A percentile compares a stretch with the other conserved stretches of the same genome.
Conservation (phyloP, 2,888 invertebrate species). For the Nephrotoma guestfalica region DNA sequence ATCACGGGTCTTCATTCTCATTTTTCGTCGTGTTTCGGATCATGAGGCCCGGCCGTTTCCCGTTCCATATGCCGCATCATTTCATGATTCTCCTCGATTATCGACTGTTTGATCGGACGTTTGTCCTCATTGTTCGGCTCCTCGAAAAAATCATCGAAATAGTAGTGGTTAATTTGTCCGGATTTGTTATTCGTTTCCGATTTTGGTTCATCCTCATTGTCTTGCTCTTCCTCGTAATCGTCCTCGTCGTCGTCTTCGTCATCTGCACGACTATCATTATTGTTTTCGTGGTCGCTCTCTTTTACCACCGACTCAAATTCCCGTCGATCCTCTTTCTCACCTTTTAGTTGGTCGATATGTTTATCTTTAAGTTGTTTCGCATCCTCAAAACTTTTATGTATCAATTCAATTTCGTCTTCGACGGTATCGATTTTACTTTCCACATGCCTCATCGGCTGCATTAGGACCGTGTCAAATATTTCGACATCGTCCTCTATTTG, state of each 20-base stretch:
- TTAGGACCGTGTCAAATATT: background rate
- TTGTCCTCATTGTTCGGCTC: background rate
- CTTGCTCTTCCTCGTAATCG: constrained; percentile 8
- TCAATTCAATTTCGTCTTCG: background rate
- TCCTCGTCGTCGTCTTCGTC: constrained; percentile 17
- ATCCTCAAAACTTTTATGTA: background rate
- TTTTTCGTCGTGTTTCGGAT: background rate
- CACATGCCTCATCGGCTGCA: background rate
- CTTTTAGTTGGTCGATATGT: background rate
- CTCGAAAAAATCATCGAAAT: background rate
- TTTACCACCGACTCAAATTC: background rate
- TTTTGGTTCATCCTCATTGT: constrained; percentile 14
- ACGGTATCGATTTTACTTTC: background rate
- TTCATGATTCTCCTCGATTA: background rate
- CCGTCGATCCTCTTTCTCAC: background rate
- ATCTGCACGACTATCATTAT: constrained; percentile 19
- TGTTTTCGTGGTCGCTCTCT: constrained; percentile 16
- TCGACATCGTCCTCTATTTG: constrained; percentile 3
- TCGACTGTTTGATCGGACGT: background rate
- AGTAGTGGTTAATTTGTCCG: background rate
- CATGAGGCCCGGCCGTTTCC: background rate
- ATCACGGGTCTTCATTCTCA: background rate
- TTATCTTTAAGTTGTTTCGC: background rate
- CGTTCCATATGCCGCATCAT: background rate
- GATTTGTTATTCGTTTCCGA: background rate